These are phyloP conservation scores for Craniophora ligustri DNA, from an alignment of 2,888 invertebrate genomes.

Conservation along the genomic window DNA sequence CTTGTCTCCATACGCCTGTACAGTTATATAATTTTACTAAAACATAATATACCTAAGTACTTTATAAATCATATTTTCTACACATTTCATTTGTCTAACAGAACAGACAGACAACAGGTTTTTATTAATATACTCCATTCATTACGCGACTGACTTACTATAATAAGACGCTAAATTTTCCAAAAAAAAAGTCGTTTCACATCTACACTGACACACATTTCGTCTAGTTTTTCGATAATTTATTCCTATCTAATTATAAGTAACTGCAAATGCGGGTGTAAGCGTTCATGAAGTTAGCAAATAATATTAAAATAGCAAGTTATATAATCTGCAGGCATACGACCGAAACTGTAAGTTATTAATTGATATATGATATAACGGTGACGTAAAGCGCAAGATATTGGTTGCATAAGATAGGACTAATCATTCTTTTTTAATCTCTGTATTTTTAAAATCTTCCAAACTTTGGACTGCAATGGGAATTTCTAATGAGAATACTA, in stretches of 20 bases:
- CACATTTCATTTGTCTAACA: too few species aligned
- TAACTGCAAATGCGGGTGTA: constrained; percentile 8
- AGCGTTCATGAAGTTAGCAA: constrained; percentile 10
- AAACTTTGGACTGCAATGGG: not conserved
- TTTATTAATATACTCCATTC: constrained; percentile 31
- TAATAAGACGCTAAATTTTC: constrained; percentile 38
- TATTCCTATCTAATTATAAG: constrained; percentile 62
- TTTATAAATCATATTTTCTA: too few species aligned
- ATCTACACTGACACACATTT: constrained; percentile 59
- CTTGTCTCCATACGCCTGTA: constrained; percentile 1
- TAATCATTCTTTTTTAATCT: not conserved
- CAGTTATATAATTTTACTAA: not conserved
- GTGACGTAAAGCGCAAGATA: not conserved
- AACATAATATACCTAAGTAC: constrained; percentile 7
- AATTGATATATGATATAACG: not conserved
- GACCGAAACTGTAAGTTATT: not conserved
- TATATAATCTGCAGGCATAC: not conserved
- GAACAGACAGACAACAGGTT: constrained; percentile 13
- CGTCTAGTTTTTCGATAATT: constrained; percentile 63
- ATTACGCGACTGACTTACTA: constrained; percentile 42
- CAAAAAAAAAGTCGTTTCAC: constrained; percentile 48
- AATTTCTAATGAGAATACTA: constrained; percentile 3
- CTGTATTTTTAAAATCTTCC: not conserved
- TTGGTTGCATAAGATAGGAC: not conserved
- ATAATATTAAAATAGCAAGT: not conserved